Evolutionary conservation across 2,888 invertebrate genomes (phyloP).

Genomic region (Lepidocyrtoides sp.): DNA sequence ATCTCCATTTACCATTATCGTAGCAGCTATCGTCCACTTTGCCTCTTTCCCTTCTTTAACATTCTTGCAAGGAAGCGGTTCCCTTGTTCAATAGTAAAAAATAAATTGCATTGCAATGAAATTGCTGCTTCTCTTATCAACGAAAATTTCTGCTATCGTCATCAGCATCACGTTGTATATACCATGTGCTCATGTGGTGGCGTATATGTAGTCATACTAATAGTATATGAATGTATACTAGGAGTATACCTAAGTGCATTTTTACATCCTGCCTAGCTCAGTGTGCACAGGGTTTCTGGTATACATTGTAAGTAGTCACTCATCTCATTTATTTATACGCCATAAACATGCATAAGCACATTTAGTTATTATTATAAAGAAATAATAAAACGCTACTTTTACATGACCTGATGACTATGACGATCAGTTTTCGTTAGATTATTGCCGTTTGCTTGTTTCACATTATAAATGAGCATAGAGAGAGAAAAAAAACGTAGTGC

Average conservation of each 20-base stretch:
- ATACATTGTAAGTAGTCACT: slow-evolving; percentile 17
- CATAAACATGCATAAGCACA: slow-evolving; percentile 31
- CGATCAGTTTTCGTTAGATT: slow-evolving; percentile 38
- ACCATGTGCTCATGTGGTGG: slow-evolving; percentile 13
- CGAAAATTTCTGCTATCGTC: slow-evolving; percentile 3
- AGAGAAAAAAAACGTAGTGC: background rate
- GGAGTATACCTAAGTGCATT: slow-evolving; percentile 19
- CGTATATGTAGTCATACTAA: too few relatives aligned
- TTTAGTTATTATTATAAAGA: slow-evolving; percentile 37
- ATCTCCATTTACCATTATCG: slow-evolving; percentile 27
- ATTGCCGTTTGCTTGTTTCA: slow-evolving; percentile 53
- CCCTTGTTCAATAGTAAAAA: slow-evolving; percentile 41
- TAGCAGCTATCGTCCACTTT: background rate
- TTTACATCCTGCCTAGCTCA: slow-evolving; percentile 22
- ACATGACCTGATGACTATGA: slow-evolving; percentile 45
- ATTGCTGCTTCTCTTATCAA: slow-evolving; percentile 33
- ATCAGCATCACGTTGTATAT: slow-evolving; percentile 12
- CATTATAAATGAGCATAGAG: slow-evolving; percentile 38
- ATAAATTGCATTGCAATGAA: slow-evolving; percentile 49
- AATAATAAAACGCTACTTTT: slow-evolving; percentile 40
- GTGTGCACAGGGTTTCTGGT: slow-evolving; percentile 16
- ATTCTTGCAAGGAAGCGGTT: slow-evolving; percentile 40
- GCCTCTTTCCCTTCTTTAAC: slow-evolving; percentile 24
- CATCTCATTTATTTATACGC: slow-evolving; percentile 48
- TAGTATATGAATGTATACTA: background rate